Conservation (phyloP, 2,797 vertebrate species). For the Syngnathus acus region DNA sequence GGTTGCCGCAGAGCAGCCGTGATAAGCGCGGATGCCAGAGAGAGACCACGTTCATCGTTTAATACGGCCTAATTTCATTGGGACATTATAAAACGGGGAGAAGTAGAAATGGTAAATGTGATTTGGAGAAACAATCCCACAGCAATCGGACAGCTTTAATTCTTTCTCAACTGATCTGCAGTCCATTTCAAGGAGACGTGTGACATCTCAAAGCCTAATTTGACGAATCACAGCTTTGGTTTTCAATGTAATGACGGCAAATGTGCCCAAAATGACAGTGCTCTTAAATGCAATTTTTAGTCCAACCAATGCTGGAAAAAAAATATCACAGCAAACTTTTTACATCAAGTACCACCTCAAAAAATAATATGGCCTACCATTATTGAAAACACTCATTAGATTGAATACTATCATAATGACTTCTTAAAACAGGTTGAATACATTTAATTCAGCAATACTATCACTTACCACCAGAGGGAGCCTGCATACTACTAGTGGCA, state of each 20-base stretch:
- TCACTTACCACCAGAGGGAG: no score
- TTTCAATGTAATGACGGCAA: background rate
- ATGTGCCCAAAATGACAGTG: no score
- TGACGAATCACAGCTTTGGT: slow-evolving; percentile 11
- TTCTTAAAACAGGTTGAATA: no score
- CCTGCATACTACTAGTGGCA: no score
- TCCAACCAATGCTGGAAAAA: no score
- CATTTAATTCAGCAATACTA: no score
- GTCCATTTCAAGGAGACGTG: slow-evolving; percentile 8
- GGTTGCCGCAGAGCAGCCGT: slow-evolving; percentile 22
- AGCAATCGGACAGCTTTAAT: slow-evolving; percentile 30
- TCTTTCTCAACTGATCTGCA: slow-evolving; percentile 1
- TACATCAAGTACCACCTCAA: no score
- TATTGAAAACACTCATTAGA: no score
- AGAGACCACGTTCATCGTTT: slow-evolving; percentile 24
- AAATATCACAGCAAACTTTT: no score
- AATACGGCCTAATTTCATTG: slow-evolving; percentile 20
- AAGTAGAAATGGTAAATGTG: slow-evolving; percentile 26
- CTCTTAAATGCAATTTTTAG: no score
- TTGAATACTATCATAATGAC: no score
- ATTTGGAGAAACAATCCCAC: slow-evolving; percentile 20
- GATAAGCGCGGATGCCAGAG: slow-evolving; percentile 24
- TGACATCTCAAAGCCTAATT: slow-evolving; percentile 9
- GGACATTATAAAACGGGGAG: slow-evolving; percentile 25
- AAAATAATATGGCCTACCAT: no score